Evolutionary conservation across 2,113 vertebrate genomes (phyloP).

Genomic region (Pluvianellus socialis): DNA sequence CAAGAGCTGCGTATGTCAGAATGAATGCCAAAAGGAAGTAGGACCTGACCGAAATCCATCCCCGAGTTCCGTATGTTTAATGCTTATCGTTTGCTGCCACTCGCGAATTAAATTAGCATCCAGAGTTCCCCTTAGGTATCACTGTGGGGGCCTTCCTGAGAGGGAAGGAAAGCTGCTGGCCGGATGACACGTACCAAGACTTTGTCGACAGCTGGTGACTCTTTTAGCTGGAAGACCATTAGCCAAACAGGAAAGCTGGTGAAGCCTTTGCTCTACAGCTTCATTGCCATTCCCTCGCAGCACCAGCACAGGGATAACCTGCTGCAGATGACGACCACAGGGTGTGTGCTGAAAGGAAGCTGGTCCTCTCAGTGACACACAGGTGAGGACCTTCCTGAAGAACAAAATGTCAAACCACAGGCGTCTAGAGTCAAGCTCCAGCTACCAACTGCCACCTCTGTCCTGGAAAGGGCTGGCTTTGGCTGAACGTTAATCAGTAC

Average conservation of each 20-base stretch:
- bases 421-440: fast-evolving
- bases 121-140: not conserved
- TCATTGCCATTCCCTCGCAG: not conserved
- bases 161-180: not conserved
- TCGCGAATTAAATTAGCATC: not conserved
- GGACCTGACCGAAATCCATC: not conserved
- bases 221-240: fast-evolving
- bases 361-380: too few species aligned
- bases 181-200: not conserved
- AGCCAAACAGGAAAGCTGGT: not conserved
- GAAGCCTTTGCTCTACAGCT: not conserved
- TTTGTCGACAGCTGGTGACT: not conserved
- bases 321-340: fast-evolving
- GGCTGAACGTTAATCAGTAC: fast-evolving
- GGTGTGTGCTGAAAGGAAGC: fast-evolving
- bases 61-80: not conserved
- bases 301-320: not conserved
- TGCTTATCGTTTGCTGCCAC: not conserved
- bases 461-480: not conserved
- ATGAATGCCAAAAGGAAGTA: not conserved
- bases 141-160: not conserved
- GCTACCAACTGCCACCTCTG: not conserved
- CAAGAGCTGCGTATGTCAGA: not conserved
- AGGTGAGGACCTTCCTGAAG: not conserved
- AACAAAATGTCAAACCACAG: not conserved